Conservation (phyloP, 2,888 invertebrate species). For the Philereme vetulata region DNA sequence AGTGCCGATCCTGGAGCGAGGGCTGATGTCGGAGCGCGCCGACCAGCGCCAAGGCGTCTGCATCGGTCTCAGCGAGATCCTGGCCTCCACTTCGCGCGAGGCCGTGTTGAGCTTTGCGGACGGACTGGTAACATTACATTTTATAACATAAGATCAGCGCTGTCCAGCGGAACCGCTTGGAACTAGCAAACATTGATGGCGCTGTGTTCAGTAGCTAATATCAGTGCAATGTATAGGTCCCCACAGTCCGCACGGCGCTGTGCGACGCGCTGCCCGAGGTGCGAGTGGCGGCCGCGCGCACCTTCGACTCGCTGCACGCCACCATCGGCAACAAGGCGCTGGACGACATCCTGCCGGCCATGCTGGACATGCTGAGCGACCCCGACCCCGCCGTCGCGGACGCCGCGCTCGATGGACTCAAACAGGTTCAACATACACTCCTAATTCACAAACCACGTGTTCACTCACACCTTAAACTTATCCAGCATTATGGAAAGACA, state of each 20-base stretch:
- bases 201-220: too few relatives aligned
- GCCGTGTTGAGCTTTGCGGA: conserved; percentile 90
- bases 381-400: conserved; percentile 92
- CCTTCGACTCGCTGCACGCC: conserved; percentile 97
- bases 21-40: conserved; percentile 94
- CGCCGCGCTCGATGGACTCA: conserved; percentile 96
- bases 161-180: too few relatives aligned
- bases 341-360: conserved; percentile 97
- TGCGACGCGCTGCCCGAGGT: conserved; percentile 97
- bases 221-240: conserved; percentile 58
- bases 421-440: conserved; percentile 83
- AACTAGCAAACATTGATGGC: too few relatives aligned
- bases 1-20: conserved; percentile 97
- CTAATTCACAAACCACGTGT: too few relatives aligned
- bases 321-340: conserved; percentile 96
- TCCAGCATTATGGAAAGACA: not conserved
- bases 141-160: too few relatives aligned
- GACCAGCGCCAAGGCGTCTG: conserved; percentile 99
- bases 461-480: too few relatives aligned
- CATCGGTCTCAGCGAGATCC: conserved; percentile 98
- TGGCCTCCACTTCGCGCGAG: conserved; percentile 97
- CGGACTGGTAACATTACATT: conserved; percentile 52
- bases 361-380: conserved; percentile 90
- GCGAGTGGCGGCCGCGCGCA: conserved; percentile 96
- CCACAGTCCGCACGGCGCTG: conserved; percentile 97